Conservation (phyloP, 2,888 invertebrate species). For the Amiota mariae region DNA sequence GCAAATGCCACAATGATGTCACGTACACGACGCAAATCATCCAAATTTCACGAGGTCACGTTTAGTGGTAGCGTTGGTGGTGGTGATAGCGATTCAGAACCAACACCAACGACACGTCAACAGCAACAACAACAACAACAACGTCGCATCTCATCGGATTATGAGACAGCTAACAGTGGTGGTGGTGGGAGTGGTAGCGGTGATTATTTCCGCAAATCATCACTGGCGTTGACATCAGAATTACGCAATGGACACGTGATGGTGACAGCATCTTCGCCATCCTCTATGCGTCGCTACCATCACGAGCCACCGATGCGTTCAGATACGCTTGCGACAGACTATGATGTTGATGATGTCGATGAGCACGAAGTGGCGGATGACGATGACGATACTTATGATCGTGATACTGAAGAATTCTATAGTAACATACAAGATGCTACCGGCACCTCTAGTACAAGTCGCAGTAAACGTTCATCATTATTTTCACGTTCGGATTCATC, state of each 20-base stretch:
- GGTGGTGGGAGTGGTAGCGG: conserved; percentile 37
- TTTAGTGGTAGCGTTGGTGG: conserved; percentile 69
- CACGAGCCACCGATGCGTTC: conserved; percentile 48
- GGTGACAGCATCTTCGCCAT: not conserved
- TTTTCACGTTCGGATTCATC: conserved; percentile 74
- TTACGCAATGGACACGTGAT: conserved; percentile 21
- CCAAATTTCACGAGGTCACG: conserved; percentile 67
- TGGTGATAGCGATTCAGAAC: conserved; percentile 55
- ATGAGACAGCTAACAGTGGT: conserved; percentile 42
- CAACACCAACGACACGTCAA: conserved; percentile 39
- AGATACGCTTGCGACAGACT: conserved; percentile 47
- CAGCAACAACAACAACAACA: conserved; percentile 39
- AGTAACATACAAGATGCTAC: conserved; percentile 70
- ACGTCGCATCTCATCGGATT: conserved; percentile 44
- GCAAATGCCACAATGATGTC: conserved; percentile 5
- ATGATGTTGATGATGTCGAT: conserved; percentile 60
- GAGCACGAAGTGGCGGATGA: conserved; percentile 43
- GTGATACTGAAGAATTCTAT: conserved; percentile 71
- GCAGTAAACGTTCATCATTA: conserved; percentile 70
- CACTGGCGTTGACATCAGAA: conserved; percentile 37
- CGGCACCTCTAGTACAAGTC: conserved; percentile 54
- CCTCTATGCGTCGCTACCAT: not conserved
- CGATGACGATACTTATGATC: conserved; percentile 63
- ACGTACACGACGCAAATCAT: conserved; percentile 60
- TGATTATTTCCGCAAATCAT: conserved; percentile 33